Percentiles rank a stretch among this genome's conserved stretches.
phyloP scores from a whole-genome alignment of 2,113 vertebrate species.

The Lamprotornis superbus region DNA sequence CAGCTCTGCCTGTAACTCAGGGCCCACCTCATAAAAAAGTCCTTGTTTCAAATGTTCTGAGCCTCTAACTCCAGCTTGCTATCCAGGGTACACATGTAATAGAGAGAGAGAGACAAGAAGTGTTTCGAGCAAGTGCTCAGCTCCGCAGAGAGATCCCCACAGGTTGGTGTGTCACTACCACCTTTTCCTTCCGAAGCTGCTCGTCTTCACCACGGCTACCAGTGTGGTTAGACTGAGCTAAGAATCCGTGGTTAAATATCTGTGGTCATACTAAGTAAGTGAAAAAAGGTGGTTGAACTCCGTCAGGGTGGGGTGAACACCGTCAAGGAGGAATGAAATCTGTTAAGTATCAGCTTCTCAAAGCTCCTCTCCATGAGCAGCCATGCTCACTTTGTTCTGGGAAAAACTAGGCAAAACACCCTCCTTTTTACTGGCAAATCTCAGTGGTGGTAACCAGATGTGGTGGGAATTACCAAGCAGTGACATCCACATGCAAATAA shows the following conservation, averaged over 20 bases:
- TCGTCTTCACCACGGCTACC: neutral
- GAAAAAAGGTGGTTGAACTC: constrained; percentile 6
- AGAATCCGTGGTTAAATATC: neutral
- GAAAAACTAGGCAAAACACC: constrained; percentile 17
- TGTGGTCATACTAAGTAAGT: neutral
- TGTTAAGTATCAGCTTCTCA: neutral
- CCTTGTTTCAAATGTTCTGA: neutral
- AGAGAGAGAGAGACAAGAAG: neutral
- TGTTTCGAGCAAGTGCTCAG: neutral
- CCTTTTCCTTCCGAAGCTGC: neutral
- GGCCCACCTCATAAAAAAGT: neutral
- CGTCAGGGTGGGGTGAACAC: neutral
- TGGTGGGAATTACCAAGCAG: constrained; percentile 55
- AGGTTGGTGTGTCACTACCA: neutral
- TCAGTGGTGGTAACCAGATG: constrained; percentile 52
- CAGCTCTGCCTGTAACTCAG: neutral
- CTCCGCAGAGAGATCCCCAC: neutral
- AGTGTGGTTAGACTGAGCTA: neutral
- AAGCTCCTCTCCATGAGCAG: neutral
- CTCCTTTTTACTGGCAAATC: constrained; percentile 45
- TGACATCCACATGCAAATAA: constrained; percentile 58
- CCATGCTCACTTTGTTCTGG: constrained; percentile 16
- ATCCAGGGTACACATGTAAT: fast-evolving
- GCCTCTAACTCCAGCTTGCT: neutral
- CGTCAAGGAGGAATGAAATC: neutral